Percentiles rank a stretch among this genome's conserved stretches.
phyloP scores from a whole-genome alignment of 1,140 invertebrate genomes.

The Orchesella cincta region DNA sequence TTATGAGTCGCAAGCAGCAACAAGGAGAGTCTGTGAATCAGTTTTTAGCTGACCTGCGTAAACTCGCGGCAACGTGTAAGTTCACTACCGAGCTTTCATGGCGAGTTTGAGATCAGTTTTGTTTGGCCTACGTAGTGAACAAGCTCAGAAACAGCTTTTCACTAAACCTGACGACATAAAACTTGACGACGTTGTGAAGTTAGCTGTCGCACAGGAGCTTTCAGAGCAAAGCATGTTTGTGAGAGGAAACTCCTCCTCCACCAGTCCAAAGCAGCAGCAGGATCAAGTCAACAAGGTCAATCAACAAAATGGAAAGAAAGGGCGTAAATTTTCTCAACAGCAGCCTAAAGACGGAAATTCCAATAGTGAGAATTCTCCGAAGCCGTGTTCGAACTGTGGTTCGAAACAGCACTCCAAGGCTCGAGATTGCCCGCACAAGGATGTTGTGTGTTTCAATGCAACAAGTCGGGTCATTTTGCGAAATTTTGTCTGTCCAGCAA shows the following conservation, averaged over 20 bases:
- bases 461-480: constrained; percentile 14
- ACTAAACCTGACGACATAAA: constrained; percentile 8
- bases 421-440: constrained; percentile 21
- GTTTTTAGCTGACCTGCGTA: constrained; percentile 43
- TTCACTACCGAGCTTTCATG: constrained; percentile 40
- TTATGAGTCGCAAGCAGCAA: constrained; percentile 35
- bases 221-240: neutral
- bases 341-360: no score
- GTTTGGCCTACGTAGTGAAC: constrained; percentile 36
- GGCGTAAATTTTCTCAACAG: no score
- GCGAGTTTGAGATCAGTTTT: constrained; percentile 44
- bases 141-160: constrained; percentile 19
- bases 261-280: neutral
- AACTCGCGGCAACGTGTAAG: constrained; percentile 41
- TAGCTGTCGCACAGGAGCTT: neutral
- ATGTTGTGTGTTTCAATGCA: neutral
- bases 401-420: neutral
- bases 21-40: constrained; percentile 34
- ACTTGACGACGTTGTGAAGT: neutral
- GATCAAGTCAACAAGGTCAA: constrained; percentile 17
- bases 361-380: no score
- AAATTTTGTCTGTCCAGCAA: no score
- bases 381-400: constrained; percentile 9
- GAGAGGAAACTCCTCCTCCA: neutral
- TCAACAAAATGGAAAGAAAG: no score